Percentiles rank a stretch among this genome's conserved stretches.
Evolutionary conservation across 2,888 invertebrate species (phyloP).

Genomic region (Troides helena): DNA sequence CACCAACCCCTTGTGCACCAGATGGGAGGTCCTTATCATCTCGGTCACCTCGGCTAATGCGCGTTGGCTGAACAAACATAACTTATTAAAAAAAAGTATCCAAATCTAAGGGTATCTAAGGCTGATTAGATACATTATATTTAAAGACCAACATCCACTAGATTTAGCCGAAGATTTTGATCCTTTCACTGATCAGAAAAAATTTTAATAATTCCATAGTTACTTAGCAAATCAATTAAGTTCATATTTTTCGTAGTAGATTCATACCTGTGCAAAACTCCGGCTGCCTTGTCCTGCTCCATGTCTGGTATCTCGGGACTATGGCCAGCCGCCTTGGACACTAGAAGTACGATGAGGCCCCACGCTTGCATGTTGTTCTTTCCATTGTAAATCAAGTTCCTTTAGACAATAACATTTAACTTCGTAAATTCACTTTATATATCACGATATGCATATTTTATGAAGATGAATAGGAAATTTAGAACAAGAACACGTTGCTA

Average conservation of each 20-base stretch:
- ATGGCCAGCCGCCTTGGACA: slow-evolving; percentile 96
- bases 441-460: background rate
- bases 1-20: slow-evolving; percentile 93
- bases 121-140: no score
- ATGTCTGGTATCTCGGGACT: slow-evolving; percentile 88
- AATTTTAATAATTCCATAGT: no score
- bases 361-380: slow-evolving; percentile 96
- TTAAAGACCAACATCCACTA: no score
- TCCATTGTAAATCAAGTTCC: slow-evolving; percentile 94
- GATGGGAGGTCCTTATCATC: slow-evolving; percentile 95
- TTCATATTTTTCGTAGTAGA: no score
- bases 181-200: no score
- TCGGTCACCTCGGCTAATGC: slow-evolving; percentile 97
- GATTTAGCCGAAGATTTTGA: no score
- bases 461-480: no score
- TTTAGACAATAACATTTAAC: slow-evolving; percentile 47
- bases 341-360: slow-evolving; percentile 93
- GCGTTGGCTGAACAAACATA: slow-evolving; percentile 81
- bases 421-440: background rate
- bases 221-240: no score
- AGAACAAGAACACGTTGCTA: background rate
- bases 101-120: no score
- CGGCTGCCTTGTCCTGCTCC: slow-evolving; percentile 92
- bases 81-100: no score
- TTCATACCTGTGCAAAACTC: slow-evolving; percentile 86